Conservation (phyloP, 2,113 vertebrate species). For the Cebus imitator region DNA sequence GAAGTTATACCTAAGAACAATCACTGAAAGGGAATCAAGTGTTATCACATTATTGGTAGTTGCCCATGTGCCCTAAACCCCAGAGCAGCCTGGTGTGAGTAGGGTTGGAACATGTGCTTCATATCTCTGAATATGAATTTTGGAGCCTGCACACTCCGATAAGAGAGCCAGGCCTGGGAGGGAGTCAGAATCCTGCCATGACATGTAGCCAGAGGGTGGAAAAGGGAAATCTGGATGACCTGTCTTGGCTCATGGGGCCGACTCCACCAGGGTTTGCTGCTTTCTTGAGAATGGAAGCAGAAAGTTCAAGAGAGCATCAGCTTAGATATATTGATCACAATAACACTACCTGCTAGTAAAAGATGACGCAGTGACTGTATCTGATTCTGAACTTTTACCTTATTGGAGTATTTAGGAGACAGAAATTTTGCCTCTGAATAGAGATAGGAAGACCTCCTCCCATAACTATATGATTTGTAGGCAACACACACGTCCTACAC, state of each 20-base stretch:
- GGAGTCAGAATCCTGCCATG: background rate
- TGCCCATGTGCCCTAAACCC: background rate
- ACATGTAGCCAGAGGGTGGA: background rate
- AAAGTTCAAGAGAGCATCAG: background rate
- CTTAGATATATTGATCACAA: background rate
- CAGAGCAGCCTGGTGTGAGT: background rate
- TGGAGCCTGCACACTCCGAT: background rate
- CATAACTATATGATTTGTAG: background rate
- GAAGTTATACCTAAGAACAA: background rate
- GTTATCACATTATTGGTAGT: background rate
- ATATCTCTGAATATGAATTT: background rate
- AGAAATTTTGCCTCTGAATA: background rate
- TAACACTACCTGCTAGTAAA: background rate
- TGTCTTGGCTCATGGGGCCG: background rate
- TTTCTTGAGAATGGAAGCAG: background rate
- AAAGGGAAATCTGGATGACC: background rate
- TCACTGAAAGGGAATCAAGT: background rate
- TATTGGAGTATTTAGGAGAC: background rate
- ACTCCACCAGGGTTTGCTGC: background rate
- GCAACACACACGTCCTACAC: background rate
- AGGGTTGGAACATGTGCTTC: background rate
- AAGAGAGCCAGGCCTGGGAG: background rate
- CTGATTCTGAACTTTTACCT: background rate
- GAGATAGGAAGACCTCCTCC: background rate
- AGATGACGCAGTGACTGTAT: background rate